Evolutionary conservation across 2,888 invertebrate species (phyloP), one percentile per base, ranked within the genome.

Genomic region (Tholera decimalis): DNA sequence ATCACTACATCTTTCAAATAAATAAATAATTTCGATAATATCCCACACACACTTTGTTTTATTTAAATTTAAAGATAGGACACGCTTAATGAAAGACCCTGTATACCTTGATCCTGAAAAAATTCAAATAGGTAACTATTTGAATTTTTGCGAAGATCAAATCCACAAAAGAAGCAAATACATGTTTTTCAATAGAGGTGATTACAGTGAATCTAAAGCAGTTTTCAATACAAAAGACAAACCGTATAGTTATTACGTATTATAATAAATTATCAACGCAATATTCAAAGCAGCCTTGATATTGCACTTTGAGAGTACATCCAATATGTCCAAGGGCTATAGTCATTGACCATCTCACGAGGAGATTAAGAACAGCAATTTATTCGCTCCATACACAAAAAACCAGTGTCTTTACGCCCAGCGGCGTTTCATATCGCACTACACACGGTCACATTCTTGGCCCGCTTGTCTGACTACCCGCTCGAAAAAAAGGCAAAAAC

Each of bases 361-460:
- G 28, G 66, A 84, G 83, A 85, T 87, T 84, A 83, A 84, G 80
- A 77, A 66, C 81, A 74, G 84, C 83, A 85, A 88, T 88, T 87
- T 88, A 85, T 88, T 85, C 83, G 75, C 77, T 75, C 72, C 82
- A 77, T 81, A 82, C 83, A 86, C 82, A 85, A 86, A 84, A 81
- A 86, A 80, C 78, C 82, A 85, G 85, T 90, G 88, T 91, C 88
- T 88, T 86, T 80, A 81, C 77, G 79, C 86, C 92, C 86, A 63
- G 66, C 60, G 91, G 92, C 90, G 75, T 74, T 83, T 87, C 91
- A 92, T 92, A 92, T 92, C 91, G 91, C 92, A 91, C 91, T 84
- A 72, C 77, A 87, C 80, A 84, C 87, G 91, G 92, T 92, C 91
- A 91, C 92, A 92, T 92, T 92, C 91, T 89, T 77, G 28, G 65